Base-by-base conservation (phyloP, 1,140 invertebrate species). In the Sweltsa coloradensis region DNA sequence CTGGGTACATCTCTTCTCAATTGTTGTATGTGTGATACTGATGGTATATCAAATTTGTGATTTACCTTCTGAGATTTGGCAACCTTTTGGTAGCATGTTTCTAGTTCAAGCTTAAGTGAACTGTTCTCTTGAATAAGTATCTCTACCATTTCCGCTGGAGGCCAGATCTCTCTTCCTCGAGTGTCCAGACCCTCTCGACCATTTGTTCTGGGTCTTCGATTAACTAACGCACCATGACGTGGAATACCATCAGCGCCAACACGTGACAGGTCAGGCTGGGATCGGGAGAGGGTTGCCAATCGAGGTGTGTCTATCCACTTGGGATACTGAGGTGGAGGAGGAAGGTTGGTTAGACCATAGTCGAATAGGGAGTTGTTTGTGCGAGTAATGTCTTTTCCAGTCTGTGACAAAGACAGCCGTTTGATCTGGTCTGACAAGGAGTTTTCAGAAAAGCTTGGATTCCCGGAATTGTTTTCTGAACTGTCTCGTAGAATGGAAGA, bases 91-190 rank as follows among this genome's bases (percentile, higher is more conserved):
- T 83, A 83, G 51, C 81, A 89, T 36, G 79, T 72, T 40, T 85
- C 79, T 1, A 93, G 64, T 63, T 93, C 86, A 19, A 80, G 64
- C 66, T 89, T 87, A 43, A 94, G 72, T 45, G 77, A 74, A 56
- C 78, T 79, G 60, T 93, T 93, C 71, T 95, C 89, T 49, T 85
- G 78, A 23, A 85, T 81, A 1, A 94, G 65, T 37, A 88, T 76
- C 57, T 91, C 86, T 3, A 92, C 74, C 66, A 89, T 85, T 55
- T 88, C 81, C 0, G 81, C 73, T 49, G 79, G 74, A 2, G 78
- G 75, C 66, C 74, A 73, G 49, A 76, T 65, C 56, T 78, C 69
- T 55, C 73, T 69, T 34, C 69, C 66, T 7, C 67, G 60, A 23
- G 67, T 69, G 53, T 77, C 76, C 41, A 73, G 67, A 26, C 78